Conservation (phyloP, 2,888 invertebrate genomes). For the Ligdia adustata region DNA sequence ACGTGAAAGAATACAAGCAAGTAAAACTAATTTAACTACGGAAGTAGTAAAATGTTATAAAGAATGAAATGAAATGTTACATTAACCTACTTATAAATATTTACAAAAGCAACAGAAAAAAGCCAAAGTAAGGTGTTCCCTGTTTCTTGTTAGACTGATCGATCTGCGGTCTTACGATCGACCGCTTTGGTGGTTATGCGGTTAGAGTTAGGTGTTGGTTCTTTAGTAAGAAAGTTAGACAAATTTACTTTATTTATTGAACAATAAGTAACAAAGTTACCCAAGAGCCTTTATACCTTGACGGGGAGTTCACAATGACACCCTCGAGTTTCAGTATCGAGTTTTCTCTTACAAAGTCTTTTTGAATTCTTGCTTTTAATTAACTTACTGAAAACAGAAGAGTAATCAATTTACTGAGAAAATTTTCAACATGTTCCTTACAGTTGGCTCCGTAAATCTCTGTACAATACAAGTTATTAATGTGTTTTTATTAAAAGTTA, state of each 20-base stretch:
- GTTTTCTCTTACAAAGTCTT: conserved; percentile 12
- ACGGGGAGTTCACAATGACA: conserved; percentile 19
- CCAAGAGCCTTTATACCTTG: conserved; percentile 13
- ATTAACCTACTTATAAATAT: conserved; percentile 11
- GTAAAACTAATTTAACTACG: conserved; percentile 23
- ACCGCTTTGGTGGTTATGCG: not conserved
- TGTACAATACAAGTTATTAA: no score
- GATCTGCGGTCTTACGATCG: conserved; percentile 3
- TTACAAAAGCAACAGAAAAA: not conserved
- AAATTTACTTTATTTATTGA: conserved; percentile 13
- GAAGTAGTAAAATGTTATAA: conserved; percentile 12
- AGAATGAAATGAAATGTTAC: conserved; percentile 7
- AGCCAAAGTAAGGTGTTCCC: not conserved
- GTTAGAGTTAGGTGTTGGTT: conserved; percentile 2
- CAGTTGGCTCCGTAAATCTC: no score
- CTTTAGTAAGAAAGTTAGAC: conserved; percentile 20
- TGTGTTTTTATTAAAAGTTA: not conserved
- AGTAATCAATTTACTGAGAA: not conserved
- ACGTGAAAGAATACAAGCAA: no score
- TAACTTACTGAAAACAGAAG: conserved; percentile 5
- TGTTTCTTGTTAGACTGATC: conserved; percentile 2
- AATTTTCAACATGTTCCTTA: not conserved
- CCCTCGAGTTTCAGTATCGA: conserved; percentile 11
- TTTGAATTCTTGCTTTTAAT: conserved; percentile 10
- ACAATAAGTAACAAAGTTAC: conserved; percentile 18